Evolutionary conservation across 1,140 invertebrate species (phyloP), one percentile per base, ranked within the genome.

Genomic region (Drosophila leontia): DNA sequence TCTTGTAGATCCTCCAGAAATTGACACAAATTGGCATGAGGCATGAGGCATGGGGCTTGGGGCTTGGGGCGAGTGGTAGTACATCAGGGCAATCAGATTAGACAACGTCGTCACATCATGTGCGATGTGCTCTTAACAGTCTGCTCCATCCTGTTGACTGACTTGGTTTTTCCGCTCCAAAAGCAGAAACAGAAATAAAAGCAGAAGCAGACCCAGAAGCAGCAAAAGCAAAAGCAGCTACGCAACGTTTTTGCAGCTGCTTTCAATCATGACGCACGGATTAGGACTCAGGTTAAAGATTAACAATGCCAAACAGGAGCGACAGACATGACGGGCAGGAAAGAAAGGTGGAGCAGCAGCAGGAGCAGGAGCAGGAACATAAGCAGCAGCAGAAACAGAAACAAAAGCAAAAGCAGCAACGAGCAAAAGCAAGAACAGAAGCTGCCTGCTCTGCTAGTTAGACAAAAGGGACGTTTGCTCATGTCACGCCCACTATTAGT

Each of bases 211-310:
- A 11, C 11, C 6, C 17, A 50, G 48, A 12, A 13, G 2, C 3
- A 23, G 17, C 11, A 42, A 5, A 23, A 15, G 44, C n/a, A 45
- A 17, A 32, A 41, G 35, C 53, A 50, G 64, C 44, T 61, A 80
- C 70, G 67, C 83, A 82, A 65, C 61, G 75, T 58, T 82, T 63
- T 62, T 85, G 82, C 76, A 80, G 81, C 82, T 85, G 82, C 82
- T 69, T 87, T 87, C 80, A 87, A 87, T 87, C 84, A 87, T 87
- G 83, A 87, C 83, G 83, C 83, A 88, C 83, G 83, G 83, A 87
- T 88, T 87, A 87, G 83, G 64, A 83, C 80, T 70, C 80, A 77
- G 80, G 83, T 83, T 88, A 82, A 87, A 88, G 83, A 87, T 82
- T 87, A 88, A 77, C 76, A 83, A 88, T 60, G 60, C 35, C 78